Evolutionary conservation across 2,113 vertebrate species (phyloP), one percentile per base, ranked within the genome.

Genomic region (Emydocephalus ijimae): DNA sequence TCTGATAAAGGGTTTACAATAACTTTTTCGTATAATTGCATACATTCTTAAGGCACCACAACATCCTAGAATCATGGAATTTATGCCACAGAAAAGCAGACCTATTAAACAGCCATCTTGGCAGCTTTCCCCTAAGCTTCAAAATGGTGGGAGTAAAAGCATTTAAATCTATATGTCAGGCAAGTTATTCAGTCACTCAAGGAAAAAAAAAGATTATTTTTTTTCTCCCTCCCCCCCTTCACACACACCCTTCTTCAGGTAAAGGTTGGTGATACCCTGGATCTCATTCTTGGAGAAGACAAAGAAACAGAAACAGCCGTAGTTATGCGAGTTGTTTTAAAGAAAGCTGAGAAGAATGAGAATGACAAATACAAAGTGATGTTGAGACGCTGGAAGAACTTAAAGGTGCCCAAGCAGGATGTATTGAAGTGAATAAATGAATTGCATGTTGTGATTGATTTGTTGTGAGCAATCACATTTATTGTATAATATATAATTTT

Each of bases 211-310:
- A 43, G 24, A 26, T 3, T 26, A 64, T 11, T 81, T n/a, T 24
- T 61, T 61, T 29, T 39, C 90, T 57, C 59, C 1, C 9, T 4
- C 24, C 86, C 12, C 21, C 85, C 12, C 21, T 39, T 39, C 39
- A 39, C 39, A 39, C 39, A 39, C 39, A 39, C n/a, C 18, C 15
- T 8, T 94, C 96, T 96, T 59, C 94, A 99, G 99, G 99, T 99
- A 61, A 99, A 98, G 97, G 96, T 98, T 29, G 99, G 99, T 89
- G 99, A 99, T 95, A 98, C 97, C 0, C 94, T 99, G 97, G 99
- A 99, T 96, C 94, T 99, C 89, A 93, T 99, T 56, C 14, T 98
- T 93, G 98, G 97, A 59, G 98, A 99, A 94, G 97, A 98, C 91
- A 97, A 96, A 93, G 98, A 98, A 91, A 97, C 96, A 9, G 98